Base-by-base conservation (phyloP, 2,797 vertebrate genomes). In the Phataginus tetradactyla region DNA sequence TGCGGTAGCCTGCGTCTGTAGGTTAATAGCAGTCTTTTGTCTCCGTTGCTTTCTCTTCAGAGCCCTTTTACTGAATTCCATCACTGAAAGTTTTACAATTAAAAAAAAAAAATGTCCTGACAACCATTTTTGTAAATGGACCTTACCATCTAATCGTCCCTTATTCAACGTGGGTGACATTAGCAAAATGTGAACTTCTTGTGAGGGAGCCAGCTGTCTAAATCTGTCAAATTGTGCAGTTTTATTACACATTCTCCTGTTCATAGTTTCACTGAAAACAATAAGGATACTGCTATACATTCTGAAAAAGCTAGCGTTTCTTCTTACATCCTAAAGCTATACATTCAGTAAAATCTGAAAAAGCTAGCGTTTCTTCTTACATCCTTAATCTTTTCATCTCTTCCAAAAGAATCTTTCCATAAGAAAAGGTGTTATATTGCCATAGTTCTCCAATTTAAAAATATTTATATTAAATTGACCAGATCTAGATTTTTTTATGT, bases 11-110 rank as follows among this genome's bases (percentile, higher is more conserved):
- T 96, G 97, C 98, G 98, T 99, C 98, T 98, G 98, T 98, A 99
- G 98, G 98, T 99, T 98, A 98, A 99, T 98, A 98, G 98, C 98
- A 96, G 98, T 84, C 98, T 98, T 99, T 99, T 99, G 98, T 99
- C 97, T 98, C 98, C 78, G 0, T 79, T 96, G 98, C 98, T 98
- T 98, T 99, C 98, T 98, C 98, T 98, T 97, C 98, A 68, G 98
- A 96, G 98, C 98, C 97, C 97, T 98, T 98, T 96, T 97, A 98
- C 97, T 97, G 97, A 98, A 98, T 98, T 98, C 98, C 98, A 98
- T 97, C 98, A 98, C 98, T 98, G 98, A 98, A 98, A 97, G 98
- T 98, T 98, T 98, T 98, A 98, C 98, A 98, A 99, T 98, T 98
- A 97, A 98, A 96, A 98, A 98, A 98, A 98, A 95, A 98, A 99